Conservation (phyloP, 2,797 vertebrate genomes). For the Calcarius lapponicus region DNA sequence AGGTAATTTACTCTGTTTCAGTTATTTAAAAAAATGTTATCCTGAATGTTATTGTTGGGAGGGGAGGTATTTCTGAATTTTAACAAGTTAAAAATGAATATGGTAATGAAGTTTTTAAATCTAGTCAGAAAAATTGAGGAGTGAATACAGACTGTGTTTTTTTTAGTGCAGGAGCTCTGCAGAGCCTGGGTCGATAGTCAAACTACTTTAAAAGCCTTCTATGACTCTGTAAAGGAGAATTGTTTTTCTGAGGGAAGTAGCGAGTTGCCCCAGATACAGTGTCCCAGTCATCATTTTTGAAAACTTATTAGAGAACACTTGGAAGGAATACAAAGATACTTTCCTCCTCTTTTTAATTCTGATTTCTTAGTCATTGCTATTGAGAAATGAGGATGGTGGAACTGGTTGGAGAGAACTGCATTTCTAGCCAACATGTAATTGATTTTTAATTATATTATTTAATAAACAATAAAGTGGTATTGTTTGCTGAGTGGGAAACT, state of each 20-base stretch:
- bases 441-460: background rate
- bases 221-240: background rate
- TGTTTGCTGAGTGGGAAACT: background rate
- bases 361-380: background rate
- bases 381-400: background rate
- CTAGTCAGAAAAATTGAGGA: background rate
- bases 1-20: conserved; percentile 80
- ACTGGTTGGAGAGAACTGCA: background rate
- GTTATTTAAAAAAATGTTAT: background rate
- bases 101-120: background rate
- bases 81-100: background rate
- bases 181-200: background rate
- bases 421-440: background rate
- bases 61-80: background rate
- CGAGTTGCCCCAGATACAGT: background rate
- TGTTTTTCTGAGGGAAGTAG: background rate
- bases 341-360: background rate
- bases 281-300: background rate
- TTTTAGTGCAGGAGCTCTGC: background rate
- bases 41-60: background rate
- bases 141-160: background rate
- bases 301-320: background rate
- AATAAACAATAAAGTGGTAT: background rate
- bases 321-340: background rate
- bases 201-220: background rate